These are phyloP conservation scores for Bombus vancouverensis DNA, from an alignment of 1,140 invertebrate genomes.

Conservation along the genomic window DNA sequence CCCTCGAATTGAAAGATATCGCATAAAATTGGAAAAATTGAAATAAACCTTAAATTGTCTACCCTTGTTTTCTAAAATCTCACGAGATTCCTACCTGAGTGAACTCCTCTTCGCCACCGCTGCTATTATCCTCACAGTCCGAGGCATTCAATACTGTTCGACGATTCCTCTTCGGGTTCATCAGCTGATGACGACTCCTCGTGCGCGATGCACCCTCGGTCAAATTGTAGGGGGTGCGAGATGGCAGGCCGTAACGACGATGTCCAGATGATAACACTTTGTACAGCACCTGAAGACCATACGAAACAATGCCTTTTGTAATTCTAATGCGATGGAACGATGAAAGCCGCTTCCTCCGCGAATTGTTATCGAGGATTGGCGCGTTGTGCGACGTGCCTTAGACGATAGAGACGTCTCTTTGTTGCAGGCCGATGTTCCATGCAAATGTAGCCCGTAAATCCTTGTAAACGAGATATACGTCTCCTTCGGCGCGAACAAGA, in stretches of 20 bases:
- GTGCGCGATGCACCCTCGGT: conserved; percentile 73
- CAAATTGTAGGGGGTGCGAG: conserved; percentile 77
- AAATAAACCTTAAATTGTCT: neutral
- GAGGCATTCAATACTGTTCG: conserved; percentile 77
- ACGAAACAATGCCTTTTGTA: conserved; percentile 37
- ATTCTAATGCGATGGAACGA: conserved; percentile 23
- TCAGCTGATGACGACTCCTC: conserved; percentile 76
- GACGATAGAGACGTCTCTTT: neutral
- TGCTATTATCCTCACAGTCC: conserved; percentile 82
- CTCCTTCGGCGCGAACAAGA: neutral
- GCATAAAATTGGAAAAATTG: neutral
- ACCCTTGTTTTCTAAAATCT: neutral
- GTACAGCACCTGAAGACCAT: conserved; percentile 76
- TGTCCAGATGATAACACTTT: conserved; percentile 74
- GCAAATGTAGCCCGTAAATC: conserved; percentile 33
- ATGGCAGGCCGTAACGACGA: conserved; percentile 71
- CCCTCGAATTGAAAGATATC: neutral
- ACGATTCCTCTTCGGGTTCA: conserved; percentile 75
- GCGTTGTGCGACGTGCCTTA: neutral
- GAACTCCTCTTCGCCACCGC: conserved; percentile 81
- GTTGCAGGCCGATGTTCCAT: neutral
- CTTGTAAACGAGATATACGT: conserved; percentile 8
- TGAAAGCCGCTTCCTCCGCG: neutral
- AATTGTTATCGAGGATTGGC: neutral
- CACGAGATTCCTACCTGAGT: conserved; percentile 70